Evolutionary conservation across 2,888 invertebrate genomes (phyloP), one percentile per base, ranked within the genome.

Genomic region (Hemistola chrysoprasaria): DNA sequence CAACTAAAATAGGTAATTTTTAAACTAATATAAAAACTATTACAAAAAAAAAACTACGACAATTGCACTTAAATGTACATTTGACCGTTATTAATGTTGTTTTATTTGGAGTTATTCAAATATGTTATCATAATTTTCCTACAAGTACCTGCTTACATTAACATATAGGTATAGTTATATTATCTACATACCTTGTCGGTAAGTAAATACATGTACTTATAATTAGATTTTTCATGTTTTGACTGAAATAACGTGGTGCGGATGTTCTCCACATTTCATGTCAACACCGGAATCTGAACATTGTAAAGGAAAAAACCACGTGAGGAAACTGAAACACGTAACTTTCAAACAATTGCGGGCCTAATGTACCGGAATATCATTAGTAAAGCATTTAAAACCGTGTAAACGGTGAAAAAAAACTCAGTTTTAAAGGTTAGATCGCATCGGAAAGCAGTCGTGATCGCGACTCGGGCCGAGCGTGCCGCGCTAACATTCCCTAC

Each of bases 401-500:
- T 54, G 50, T 54, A 53, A 54, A 45, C 40, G 43, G 54, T 49
- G 28, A 50, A 46, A 50, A 53, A 50, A 53, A 52, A 49, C 47
- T 52, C 38, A 33, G 38, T 40, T 38, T 28, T 29, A 52, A 55
- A 50, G 51, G 50, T 54, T 46, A 39, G 32, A 31, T 53, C 42
- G 44, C 22, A 34, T 50, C 45, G 44, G 32, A 27, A 39, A 44
- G 43, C 31, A 54, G 47, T 40, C 34, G 36, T 46, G 41, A 31
- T 41, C 16, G 29, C 16, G 39, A 30, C 24, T 24, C 11, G 58
- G 57, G 61, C 61, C 58, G 43, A 62, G 62, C 70, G 64, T 61
- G 62, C 60, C 65, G 62, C 69, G 66, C 61, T 71, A 68, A 71
- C 70, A 71, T 73, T 75, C 71, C 67, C 64, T 70, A 62, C 69